Evolutionary conservation across 2,113 vertebrate species (phyloP).

Genomic region (Dipodomys spectabilis): DNA sequence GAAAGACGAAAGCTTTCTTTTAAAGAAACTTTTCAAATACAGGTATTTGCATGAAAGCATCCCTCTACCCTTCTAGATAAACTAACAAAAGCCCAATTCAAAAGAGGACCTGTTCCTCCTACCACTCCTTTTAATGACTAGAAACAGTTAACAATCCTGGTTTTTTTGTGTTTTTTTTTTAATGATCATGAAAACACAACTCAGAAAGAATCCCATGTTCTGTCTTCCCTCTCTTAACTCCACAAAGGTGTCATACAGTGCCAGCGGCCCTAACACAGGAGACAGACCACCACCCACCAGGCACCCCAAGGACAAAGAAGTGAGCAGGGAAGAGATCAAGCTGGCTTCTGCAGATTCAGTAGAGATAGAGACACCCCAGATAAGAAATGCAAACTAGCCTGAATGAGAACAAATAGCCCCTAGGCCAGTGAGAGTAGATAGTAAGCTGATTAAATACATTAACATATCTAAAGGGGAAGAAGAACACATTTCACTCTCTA

Average conservation of each 20-base stretch:
- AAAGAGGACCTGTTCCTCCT: neutral
- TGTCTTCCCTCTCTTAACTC: neutral
- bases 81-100: neutral
- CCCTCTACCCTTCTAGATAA: neutral
- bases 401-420: slow-evolving; percentile 30
- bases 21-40: neutral
- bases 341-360: neutral
- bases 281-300: neutral
- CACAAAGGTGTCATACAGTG: neutral
- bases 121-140: neutral
- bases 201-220: neutral
- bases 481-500: slow-evolving; percentile 2
- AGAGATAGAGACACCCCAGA: slow-evolving; percentile 30
- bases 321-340: neutral
- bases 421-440: neutral
- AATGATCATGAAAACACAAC: neutral
- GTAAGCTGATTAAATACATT: slow-evolving; percentile 47
- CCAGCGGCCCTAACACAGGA: neutral
- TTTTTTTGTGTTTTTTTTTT: too few relatives aligned
- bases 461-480: slow-evolving; percentile 41
- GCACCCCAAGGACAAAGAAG: neutral
- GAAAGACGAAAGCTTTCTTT: neutral
- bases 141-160: slow-evolving; percentile 10
- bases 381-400: slow-evolving; percentile 37
- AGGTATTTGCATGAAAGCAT: neutral